These are phyloP conservation scores for Hydrolagus affinis DNA, from an alignment of 2,113 vertebrate species.

Conservation along the genomic window DNA sequence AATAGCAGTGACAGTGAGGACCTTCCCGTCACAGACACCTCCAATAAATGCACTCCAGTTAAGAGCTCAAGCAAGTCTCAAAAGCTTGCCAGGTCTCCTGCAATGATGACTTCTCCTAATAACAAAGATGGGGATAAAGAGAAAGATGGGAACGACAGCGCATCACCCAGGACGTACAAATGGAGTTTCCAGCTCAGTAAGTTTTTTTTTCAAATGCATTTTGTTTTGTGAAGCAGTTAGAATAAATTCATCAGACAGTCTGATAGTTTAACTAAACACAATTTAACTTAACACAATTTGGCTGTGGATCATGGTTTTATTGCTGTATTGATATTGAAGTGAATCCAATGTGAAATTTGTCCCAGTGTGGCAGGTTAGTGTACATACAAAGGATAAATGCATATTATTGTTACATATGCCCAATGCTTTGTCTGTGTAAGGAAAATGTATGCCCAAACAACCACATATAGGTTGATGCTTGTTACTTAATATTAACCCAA, in stretches of 20 bases:
- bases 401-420: too few species aligned
- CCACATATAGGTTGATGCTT: too few species aligned
- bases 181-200: conserved; percentile 95
- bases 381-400: too few species aligned
- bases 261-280: background rate
- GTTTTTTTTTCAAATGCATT: conserved; percentile 34
- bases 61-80: conserved; percentile 72
- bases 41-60: conserved; percentile 71
- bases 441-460: too few species aligned
- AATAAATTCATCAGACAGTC: background rate
- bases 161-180: conserved; percentile 80
- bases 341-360: background rate
- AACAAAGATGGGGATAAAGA: conserved; percentile 73
- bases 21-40: conserved; percentile 60
- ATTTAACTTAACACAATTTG: too few species aligned
- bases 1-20: conserved; percentile 97
- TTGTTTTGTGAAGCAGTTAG: background rate
- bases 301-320: background rate
- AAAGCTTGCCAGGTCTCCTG: conserved; percentile 71
- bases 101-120: conserved; percentile 61
- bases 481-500: too few species aligned
- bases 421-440: too few species aligned
- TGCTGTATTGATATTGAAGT: background rate
- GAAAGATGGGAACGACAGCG: conserved; percentile 72
- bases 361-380: too few species aligned